These are phyloP conservation scores for Plemyria rubiginata DNA, from an alignment of 2,888 invertebrate species.

Conservation along the genomic window DNA sequence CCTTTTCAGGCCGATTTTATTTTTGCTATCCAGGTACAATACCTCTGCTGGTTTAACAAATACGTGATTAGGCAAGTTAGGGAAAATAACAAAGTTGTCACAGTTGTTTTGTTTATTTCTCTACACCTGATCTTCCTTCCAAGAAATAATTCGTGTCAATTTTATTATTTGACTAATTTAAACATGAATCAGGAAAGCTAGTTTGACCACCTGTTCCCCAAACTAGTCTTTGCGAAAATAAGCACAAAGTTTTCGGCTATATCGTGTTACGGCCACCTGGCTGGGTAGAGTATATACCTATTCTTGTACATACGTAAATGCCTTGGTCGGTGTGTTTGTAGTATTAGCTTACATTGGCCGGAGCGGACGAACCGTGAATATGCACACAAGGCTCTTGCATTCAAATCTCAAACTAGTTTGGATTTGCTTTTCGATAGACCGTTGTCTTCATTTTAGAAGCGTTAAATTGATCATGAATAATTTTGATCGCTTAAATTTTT, in stretches of 20 bases:
- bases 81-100: not conserved
- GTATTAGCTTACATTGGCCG: conserved; percentile 47
- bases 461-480: conserved; percentile 8
- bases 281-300: conserved; percentile 21
- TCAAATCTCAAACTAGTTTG: conserved; percentile 35
- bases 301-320: conserved; percentile 56
- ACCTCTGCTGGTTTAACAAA: too few species aligned
- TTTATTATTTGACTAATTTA: not conserved
- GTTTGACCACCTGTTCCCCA: conserved; percentile 21
- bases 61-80: not conserved
- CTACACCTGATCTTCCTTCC: conserved; percentile 4
- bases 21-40: too few species aligned
- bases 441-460: conserved; percentile 6
- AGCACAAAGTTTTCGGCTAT: conserved; percentile 57
- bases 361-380: conserved; percentile 51
- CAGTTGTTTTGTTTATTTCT: not conserved
- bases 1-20: too few species aligned
- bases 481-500: too few species aligned
- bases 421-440: conserved; percentile 14
- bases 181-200: not conserved
- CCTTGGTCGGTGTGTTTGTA: conserved; percentile 55
- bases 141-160: not conserved
- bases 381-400: conserved; percentile 49
- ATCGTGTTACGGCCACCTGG: conserved; percentile 75
- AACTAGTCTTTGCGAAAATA: conserved; percentile 47